Conservation (phyloP, 2,888 invertebrate genomes). For the Spisula solida region DNA sequence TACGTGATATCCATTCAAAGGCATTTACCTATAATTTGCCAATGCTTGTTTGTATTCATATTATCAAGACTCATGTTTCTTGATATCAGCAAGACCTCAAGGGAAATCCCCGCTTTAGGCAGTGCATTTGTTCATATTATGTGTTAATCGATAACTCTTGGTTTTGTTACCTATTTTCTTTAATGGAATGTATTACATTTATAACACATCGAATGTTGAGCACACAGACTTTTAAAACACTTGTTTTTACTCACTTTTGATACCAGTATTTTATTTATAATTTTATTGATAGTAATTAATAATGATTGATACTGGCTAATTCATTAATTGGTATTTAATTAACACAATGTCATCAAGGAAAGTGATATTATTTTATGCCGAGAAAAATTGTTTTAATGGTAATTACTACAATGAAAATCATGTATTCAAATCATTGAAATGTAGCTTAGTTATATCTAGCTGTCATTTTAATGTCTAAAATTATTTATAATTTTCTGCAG, state of each 20-base stretch:
- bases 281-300: too few relatives aligned
- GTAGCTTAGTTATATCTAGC: background rate
- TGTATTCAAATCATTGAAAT: background rate
- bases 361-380: background rate
- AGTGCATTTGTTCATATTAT: too few relatives aligned
- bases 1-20: too few relatives aligned
- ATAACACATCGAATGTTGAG: conserved; percentile 53
- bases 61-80: too few relatives aligned
- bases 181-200: conserved; percentile 22
- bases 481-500: conserved; percentile 24
- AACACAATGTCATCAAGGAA: background rate
- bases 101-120: too few relatives aligned
- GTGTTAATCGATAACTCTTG: too few relatives aligned
- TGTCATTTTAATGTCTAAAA: background rate
- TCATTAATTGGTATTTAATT: background rate
- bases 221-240: conserved; percentile 15
- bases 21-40: too few relatives aligned
- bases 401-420: background rate
- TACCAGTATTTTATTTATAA: too few relatives aligned
- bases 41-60: too few relatives aligned
- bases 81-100: too few relatives aligned
- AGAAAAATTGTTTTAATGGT: background rate
- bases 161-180: background rate
- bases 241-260: too few relatives aligned
- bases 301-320: too few relatives aligned